These are phyloP conservation scores for Drosophila mojavensis DNA, from an alignment of 1,140 invertebrate species.

Conservation along the genomic window DNA sequence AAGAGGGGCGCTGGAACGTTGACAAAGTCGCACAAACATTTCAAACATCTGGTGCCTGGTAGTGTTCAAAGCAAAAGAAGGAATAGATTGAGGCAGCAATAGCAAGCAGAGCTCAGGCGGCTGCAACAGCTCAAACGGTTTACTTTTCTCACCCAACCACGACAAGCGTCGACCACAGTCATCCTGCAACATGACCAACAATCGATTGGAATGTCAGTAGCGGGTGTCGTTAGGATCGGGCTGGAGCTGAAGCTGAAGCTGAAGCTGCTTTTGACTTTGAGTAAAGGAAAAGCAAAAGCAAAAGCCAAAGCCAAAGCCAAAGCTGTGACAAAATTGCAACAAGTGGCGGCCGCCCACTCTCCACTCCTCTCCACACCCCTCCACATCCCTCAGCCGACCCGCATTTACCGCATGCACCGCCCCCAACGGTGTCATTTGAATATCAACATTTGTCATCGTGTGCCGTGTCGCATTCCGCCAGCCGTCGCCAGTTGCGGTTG, in stretches of 20 bases:
- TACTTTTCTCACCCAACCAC: constrained; percentile 68
- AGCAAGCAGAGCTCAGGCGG: constrained; percentile 5
- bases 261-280: background rate
- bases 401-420: constrained; percentile 37
- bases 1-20: constrained; percentile 39
- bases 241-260: constrained; percentile 12
- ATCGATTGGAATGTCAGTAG: constrained; percentile 73
- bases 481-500: constrained; percentile 50
- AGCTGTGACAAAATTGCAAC: constrained; percentile 55
- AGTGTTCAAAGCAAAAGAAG: constrained; percentile 46
- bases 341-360: constrained; percentile 38
- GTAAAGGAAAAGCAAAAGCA: too few species aligned
- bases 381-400: too few species aligned
- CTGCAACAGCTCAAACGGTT: constrained; percentile 48
- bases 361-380: background rate
- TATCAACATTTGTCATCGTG: constrained; percentile 81
- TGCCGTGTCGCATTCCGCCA: constrained; percentile 72
- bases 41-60: constrained; percentile 67
- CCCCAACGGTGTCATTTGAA: constrained; percentile 75
- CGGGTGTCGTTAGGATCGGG: constrained; percentile 50
- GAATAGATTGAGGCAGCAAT: constrained; percentile 37
- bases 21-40: constrained; percentile 74
- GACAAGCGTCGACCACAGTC: constrained; percentile 41
- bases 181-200: constrained; percentile 66
- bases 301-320: background rate